These are phyloP conservation scores for Brenthis ino DNA, from an alignment of 2,888 invertebrate genomes.

Conservation along the genomic window DNA sequence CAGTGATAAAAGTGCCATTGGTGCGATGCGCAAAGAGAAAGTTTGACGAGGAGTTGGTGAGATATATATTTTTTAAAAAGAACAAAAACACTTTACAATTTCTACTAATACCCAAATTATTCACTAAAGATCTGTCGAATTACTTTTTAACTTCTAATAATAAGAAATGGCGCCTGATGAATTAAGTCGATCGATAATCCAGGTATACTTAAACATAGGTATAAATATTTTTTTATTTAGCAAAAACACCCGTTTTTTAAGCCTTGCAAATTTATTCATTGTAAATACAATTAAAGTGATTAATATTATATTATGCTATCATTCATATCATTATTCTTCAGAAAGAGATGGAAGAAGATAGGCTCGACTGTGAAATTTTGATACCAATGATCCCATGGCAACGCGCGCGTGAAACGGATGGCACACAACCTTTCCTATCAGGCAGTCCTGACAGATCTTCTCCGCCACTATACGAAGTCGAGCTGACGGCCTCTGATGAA, in stretches of 20 bases:
- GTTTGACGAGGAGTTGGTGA: conserved; percentile 41
- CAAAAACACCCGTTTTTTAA: too few relatives aligned
- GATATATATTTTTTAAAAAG: not conserved
- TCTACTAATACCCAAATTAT: not conserved
- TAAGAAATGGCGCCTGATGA: too few relatives aligned
- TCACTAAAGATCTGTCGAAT: too few relatives aligned
- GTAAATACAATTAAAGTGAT: not conserved
- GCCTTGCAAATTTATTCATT: too few relatives aligned
- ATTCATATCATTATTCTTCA: conserved; percentile 35
- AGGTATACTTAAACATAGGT: too few relatives aligned
- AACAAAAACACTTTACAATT: not conserved
- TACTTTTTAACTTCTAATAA: too few relatives aligned
- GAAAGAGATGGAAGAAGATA: conserved; percentile 44
- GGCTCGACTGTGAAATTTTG: conserved; percentile 37
- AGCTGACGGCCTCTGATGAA: conserved; percentile 73
- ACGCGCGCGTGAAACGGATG: not conserved
- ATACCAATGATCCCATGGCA: conserved; percentile 37
- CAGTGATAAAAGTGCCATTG: conserved; percentile 42
- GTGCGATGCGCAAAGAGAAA: conserved; percentile 36
- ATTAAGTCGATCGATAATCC: too few relatives aligned
- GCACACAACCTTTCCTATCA: conserved; percentile 17
- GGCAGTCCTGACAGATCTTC: conserved; percentile 56
- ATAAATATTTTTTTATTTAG: too few relatives aligned
- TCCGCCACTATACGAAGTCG: conserved; percentile 68
- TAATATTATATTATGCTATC: not conserved